Base-by-base conservation (phyloP, 2,113 vertebrate species). In the Dipodomys stephensi region DNA sequence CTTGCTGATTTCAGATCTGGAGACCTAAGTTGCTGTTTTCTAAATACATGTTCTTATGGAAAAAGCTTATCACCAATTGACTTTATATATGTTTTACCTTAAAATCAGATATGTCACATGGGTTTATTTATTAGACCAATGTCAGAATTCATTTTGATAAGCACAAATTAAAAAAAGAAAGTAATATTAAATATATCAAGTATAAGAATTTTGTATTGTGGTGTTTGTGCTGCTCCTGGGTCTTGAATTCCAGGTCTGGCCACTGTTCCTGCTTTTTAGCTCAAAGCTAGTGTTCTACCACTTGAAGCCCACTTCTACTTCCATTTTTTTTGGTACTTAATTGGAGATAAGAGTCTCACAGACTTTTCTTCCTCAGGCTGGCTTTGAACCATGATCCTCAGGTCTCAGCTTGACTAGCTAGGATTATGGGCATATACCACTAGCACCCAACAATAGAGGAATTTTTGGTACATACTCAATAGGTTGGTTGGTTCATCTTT, bases 401-500 rank as follows among this genome's bases (percentile, higher is more conserved):
- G 53, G 53, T 57, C 16, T 57, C 53, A 57, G 15, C 13, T 57
- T 57, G 53, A 57, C 2, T 16, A 57, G 53, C 15, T 16, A 57
- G 53, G 53, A 57, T 57, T 57, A 18, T 57, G 53, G 13, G 53
- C 15, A 18, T 13, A 13, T 15, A 13, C 53, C 53, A 57, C 53
- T 57, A 16, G 15, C 12, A 57, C 15, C 53, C 53, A 57, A 16
- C 15, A 18, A 57, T 4, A 57, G 53, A 57, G 23, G 7, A 80
- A 85, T 30, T 94, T 53, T 76, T 68, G 60, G 6, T 19, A 83
- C 93, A 76, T 76, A 84, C 39, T 78, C 60, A 77, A 49, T 83
- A 92, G n/a, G 27, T 67, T 89, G 39, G 15, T 83, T 93, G 39
- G 12, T 83, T 93, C 82, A 68, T 76, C 86, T 82, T 89, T 71